Conservation (phyloP, 2,797 vertebrate genomes). For the Spinus pinus region DNA sequence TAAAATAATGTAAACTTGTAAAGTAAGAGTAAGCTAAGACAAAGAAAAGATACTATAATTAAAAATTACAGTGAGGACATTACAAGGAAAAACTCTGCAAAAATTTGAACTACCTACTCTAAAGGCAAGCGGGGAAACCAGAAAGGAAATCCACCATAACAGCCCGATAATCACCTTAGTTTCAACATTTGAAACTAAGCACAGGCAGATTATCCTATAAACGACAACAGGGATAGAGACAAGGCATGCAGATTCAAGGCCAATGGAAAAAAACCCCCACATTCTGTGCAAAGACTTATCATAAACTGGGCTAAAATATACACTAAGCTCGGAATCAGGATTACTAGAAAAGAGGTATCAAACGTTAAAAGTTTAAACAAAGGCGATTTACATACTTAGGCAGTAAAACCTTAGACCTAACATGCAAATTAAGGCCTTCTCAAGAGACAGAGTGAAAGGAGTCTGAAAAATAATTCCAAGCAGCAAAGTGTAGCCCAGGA, state of each 20-base stretch:
- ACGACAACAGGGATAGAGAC: not conserved
- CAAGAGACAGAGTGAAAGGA: not conserved
- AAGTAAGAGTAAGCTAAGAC: not conserved
- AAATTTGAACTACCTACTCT: not conserved
- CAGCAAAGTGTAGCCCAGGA: not conserved
- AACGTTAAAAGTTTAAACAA: not conserved
- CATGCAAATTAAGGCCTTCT: not conserved
- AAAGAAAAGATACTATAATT: not conserved
- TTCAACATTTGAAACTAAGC: constrained; percentile 45
- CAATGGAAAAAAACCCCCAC: not conserved
- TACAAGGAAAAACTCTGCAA: not conserved
- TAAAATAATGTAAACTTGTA: not conserved
- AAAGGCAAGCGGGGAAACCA: not conserved
- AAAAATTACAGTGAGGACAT: not conserved
- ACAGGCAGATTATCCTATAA: constrained; percentile 38
- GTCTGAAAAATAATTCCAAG: not conserved
- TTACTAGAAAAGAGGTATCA: not conserved
- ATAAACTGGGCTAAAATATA: not conserved
- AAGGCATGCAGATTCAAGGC: not conserved
- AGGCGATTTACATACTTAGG: not conserved
- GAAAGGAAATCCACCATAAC: constrained; percentile 16
- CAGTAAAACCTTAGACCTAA: not conserved
- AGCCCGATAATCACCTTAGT: constrained; percentile 54
- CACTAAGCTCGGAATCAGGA: not conserved
- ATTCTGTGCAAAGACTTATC: not conserved